phyloP scores from a whole-genome alignment of 2,888 invertebrate genomes.

The Schizotus pectinicornis region DNA sequence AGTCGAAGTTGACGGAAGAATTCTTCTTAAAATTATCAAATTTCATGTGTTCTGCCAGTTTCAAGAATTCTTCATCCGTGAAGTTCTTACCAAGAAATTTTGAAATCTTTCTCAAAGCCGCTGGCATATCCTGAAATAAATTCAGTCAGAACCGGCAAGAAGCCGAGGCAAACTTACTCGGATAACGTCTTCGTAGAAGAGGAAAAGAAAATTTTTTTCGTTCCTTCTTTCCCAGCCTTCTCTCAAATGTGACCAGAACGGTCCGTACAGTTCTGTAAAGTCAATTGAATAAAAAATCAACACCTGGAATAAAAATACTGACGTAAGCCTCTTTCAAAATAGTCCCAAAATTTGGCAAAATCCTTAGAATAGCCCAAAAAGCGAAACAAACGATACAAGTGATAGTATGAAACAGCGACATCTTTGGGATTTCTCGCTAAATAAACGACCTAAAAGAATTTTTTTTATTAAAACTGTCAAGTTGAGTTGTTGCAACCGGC shows the following conservation, averaged over 20 bases:
- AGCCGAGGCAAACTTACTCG: too few relatives aligned
- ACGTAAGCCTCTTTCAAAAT: constrained; percentile 2
- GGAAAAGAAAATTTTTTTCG: constrained; percentile 69
- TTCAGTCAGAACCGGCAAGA: too few relatives aligned
- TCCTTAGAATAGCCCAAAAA: not conserved
- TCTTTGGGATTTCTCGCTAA: constrained; percentile 81
- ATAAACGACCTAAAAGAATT: constrained; percentile 60
- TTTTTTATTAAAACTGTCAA: not conserved
- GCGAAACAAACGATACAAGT: constrained; percentile 42
- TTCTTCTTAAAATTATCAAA: constrained; percentile 85
- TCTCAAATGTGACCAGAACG: constrained; percentile 74
- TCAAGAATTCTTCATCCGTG: constrained; percentile 64
- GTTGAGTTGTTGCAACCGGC: not conserved
- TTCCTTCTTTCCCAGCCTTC: constrained; percentile 71
- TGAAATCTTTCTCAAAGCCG: constrained; percentile 65
- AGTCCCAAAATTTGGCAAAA: constrained; percentile 1
- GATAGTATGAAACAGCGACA: constrained; percentile 77
- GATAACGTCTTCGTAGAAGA: constrained; percentile 75
- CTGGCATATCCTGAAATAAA: constrained; percentile 64
- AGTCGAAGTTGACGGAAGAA: constrained; percentile 75
- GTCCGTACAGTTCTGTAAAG: constrained; percentile 67
- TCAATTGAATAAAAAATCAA: constrained; percentile 62
- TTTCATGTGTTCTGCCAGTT: constrained; percentile 73
- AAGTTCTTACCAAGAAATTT: constrained; percentile 68
- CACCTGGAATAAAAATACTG: not conserved